Evolutionary conservation across 2,113 vertebrate species (phyloP), one percentile per base, ranked within the genome.

Genomic region (Campylomormyrus numenius): DNA sequence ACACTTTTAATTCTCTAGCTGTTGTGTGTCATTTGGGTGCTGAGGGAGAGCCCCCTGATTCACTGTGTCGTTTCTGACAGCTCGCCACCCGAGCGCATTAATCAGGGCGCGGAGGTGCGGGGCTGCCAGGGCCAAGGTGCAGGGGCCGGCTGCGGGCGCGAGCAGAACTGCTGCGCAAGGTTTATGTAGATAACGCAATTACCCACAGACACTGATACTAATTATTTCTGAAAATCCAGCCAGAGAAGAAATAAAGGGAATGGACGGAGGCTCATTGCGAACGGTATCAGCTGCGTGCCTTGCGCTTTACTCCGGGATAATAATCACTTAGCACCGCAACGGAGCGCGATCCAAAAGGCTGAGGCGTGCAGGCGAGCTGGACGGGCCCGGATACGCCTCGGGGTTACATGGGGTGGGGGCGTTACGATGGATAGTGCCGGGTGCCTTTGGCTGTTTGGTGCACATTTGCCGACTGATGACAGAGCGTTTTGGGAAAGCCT

Each of bases 41-140:
- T 95, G 95, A 96, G 95, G 93, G 92, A 96, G 96, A 96, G 96
- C 96, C 96, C 96, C 96, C 94, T 95, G 96, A 96, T 96, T 96
- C 95, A 90, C 91, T 91, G 94, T 96, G 95, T 96, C 95, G 95
- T 96, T 96, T 96, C 95, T 96, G 95, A 96, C 95, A 96, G 94
- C 90, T 93, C 96, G 96, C 95, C 96, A 94, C 94, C 92, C 96
- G 95, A 96, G 95, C 91, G 93, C 94, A 95, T 96, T 96, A 97
- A 96, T 96, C 96, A 96, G 94, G 94, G 90, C 95, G 95, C 94
- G 94, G 95, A 92, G 94, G 94, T 93, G 93, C 89, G 85, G 94
- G 96, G 86, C 52, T 53, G 46, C 96, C 95, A 94, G 62, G 62
- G 42, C 77, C 42, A 24, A 17, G 31, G 85, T 46, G 9, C 46